A percentile compares a stretch with the other conserved stretches of the same genome.
phyloP scores from a whole-genome alignment of 35 echinoderm and acorn worm genomes.

The Chiridota heheva region DNA sequence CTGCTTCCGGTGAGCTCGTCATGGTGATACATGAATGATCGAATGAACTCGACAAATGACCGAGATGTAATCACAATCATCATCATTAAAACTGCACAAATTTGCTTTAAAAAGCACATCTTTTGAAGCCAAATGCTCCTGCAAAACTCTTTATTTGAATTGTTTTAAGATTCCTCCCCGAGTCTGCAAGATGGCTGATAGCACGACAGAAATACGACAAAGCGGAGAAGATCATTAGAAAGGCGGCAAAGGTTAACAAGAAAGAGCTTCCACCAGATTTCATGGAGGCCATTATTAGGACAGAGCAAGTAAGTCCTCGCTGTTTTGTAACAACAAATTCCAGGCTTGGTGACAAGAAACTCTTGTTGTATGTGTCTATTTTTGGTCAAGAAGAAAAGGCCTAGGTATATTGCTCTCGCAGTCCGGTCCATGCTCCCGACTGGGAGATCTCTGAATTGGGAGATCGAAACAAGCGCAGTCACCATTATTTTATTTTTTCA shows the following conservation, averaged over 20 bases:
- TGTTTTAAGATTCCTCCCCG: constrained; percentile 47
- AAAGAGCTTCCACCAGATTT: constrained; percentile 45
- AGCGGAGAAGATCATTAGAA: constrained; percentile 42
- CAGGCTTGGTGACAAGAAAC: not conserved
- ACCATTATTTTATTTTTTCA: not conserved
- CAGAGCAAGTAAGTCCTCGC: no score
- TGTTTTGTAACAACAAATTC: not conserved
- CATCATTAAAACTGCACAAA: no score
- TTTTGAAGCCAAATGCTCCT: no score
- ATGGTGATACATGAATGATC: no score
- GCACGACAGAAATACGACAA: constrained; percentile 37
- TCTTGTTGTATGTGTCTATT: not conserved
- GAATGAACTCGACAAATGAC: no score
- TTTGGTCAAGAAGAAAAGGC: not conserved
- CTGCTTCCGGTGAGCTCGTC: no score
- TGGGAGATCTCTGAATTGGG: not conserved
- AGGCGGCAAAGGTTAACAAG: constrained; percentile 29
- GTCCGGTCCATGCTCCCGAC: not conserved
- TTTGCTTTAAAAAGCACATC: no score
- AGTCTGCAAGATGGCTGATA: constrained; percentile 62
- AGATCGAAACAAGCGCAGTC: not conserved
- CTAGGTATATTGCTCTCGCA: not conserved
- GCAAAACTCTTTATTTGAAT: no score
- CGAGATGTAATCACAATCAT: no score
- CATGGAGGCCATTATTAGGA: constrained; percentile 15